A percentile compares a stretch with the other conserved stretches of the same genome.
These are phyloP conservation scores for Setophaga petechia DNA, from an alignment of 2,113 vertebrate species.

Conservation along the genomic window DNA sequence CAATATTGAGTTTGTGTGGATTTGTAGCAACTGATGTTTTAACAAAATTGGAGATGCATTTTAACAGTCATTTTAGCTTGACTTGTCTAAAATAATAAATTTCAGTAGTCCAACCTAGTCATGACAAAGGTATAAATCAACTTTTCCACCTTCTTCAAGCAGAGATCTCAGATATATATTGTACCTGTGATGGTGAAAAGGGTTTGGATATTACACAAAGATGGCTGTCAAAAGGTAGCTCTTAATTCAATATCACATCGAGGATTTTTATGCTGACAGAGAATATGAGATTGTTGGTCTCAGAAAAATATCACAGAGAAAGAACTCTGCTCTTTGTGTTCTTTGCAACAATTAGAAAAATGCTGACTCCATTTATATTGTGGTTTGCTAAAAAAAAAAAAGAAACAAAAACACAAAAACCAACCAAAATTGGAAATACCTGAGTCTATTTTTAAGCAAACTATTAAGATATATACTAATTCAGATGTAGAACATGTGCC, in stretches of 20 bases:
- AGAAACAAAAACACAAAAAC: background rate
- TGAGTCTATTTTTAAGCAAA: background rate
- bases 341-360: background rate
- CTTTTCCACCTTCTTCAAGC: conserved; percentile 50
- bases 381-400: background rate
- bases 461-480: background rate
- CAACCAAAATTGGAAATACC: background rate
- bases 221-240: conserved; percentile 46
- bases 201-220: conserved; percentile 63
- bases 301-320: background rate
- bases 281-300: background rate
- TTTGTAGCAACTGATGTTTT: conserved; percentile 20
- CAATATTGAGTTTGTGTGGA: background rate
- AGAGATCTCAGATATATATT: conserved; percentile 36
- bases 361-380: background rate
- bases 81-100: conserved; percentile 39
- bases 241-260: conserved; percentile 52
- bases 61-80: conserved; percentile 20
- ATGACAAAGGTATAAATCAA: conserved; percentile 53
- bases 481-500: background rate
- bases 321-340: background rate
- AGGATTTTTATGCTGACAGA: conserved; percentile 51
- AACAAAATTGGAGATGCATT: conserved; percentile 18
- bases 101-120: background rate
- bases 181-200: conserved; percentile 47